phyloP scores from a whole-genome alignment of 2,797 vertebrate species.

The Buceros bicornis region DNA sequence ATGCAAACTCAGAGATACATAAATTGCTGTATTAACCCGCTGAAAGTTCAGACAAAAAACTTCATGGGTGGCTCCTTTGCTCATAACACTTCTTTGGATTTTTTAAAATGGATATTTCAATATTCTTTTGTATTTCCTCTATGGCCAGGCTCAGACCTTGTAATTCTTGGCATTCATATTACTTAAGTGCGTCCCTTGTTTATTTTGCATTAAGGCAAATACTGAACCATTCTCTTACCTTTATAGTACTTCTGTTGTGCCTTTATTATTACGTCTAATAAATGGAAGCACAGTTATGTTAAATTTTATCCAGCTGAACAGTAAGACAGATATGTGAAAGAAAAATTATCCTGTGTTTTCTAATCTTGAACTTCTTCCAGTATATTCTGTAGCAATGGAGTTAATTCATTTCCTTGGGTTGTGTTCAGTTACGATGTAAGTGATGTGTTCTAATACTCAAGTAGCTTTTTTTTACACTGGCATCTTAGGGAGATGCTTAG shows the following conservation, averaged over 20 bases:
- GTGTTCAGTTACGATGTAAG: slow-evolving; percentile 33
- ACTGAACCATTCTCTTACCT: neutral
- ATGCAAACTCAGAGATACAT: neutral
- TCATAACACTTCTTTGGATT: neutral
- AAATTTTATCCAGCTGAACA: slow-evolving; percentile 29
- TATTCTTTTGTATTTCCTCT: slow-evolving; percentile 29
- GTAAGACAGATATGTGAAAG: neutral
- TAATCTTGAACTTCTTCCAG: slow-evolving; percentile 43
- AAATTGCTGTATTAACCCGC: neutral
- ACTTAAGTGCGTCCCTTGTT: slow-evolving; percentile 5
- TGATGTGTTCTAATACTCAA: slow-evolving; percentile 57
- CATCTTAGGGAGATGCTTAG: neutral
- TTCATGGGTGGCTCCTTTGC: neutral
- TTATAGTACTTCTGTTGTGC: neutral
- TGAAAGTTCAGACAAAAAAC: neutral
- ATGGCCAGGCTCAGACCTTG: neutral
- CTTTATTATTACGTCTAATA: slow-evolving; percentile 3
- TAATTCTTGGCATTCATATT: slow-evolving; percentile 58
- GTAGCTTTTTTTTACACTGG: slow-evolving; percentile 15
- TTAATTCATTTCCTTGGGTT: slow-evolving; percentile 37
- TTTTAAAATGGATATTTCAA: neutral
- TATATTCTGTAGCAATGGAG: slow-evolving; percentile 46
- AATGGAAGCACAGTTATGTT: slow-evolving; percentile 1
- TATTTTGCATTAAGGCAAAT: slow-evolving; percentile 35
- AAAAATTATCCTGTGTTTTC: slow-evolving; percentile 32